These are phyloP conservation scores for Chymomyza fuscimana DNA, from an alignment of 2,888 invertebrate species.

Conservation along the genomic window DNA sequence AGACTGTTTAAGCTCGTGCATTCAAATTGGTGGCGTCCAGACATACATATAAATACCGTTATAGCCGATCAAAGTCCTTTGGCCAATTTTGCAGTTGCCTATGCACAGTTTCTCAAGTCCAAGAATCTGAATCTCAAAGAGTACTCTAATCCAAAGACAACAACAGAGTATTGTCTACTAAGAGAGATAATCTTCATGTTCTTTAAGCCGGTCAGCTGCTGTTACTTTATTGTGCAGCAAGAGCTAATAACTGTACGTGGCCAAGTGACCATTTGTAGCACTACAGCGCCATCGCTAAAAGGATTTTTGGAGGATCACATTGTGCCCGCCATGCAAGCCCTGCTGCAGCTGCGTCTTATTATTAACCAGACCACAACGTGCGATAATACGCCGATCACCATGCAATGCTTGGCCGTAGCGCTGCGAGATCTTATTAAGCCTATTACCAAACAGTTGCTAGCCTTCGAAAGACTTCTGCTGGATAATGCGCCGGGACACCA, in stretches of 20 bases:
- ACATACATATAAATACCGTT: conserved; percentile 66
- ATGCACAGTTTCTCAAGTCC: conserved; percentile 69
- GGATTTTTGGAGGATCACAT: conserved; percentile 62
- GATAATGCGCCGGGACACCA: conserved; percentile 10
- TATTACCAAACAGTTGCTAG: conserved; percentile 75
- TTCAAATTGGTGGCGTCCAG: conserved; percentile 79
- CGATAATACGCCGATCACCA: conserved; percentile 77
- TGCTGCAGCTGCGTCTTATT: conserved; percentile 77
- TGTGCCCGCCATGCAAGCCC: conserved; percentile 69
- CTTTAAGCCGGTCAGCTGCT: conserved; percentile 67
- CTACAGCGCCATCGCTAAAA: conserved; percentile 60
- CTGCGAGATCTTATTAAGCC: conserved; percentile 78
- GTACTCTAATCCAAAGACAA: conserved; percentile 60
- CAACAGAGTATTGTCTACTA: conserved; percentile 73
- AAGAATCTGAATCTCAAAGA: conserved; percentile 52
- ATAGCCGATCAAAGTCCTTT: conserved; percentile 72
- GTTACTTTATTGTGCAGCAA: conserved; percentile 68
- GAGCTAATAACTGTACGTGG: conserved; percentile 27
- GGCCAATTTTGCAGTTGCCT: conserved; percentile 79
- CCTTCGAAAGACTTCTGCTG: conserved; percentile 78
- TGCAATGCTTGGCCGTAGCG: conserved; percentile 80
- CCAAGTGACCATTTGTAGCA: conserved; percentile 74
- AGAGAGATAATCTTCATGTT: conserved; percentile 79
- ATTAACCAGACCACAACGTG: conserved; percentile 58
- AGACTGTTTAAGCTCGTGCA: conserved; percentile 78